Evolutionary conservation across 2,888 invertebrate genomes (phyloP).

Genomic region (Acanthacorydalis orientalis): DNA sequence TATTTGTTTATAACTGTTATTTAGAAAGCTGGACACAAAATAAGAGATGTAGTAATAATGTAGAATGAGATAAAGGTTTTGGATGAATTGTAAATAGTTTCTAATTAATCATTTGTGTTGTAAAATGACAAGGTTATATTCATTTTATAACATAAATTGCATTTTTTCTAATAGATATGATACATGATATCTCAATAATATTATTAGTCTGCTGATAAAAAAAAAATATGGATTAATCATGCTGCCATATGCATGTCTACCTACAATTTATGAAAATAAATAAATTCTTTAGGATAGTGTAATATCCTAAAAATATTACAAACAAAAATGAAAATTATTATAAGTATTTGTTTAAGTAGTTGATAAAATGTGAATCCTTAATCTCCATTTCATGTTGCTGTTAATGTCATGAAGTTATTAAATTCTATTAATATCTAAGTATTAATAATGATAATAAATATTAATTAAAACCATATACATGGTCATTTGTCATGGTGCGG

Average conservation of each 20-base stretch:
- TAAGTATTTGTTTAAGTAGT: constrained; percentile 5
- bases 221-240: background rate
- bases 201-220: background rate
- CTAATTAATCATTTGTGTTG: background rate
- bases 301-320: background rate
- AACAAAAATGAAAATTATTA: background rate
- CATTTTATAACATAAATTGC: background rate
- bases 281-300: background rate
- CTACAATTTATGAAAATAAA: background rate
- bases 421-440: constrained; percentile 3
- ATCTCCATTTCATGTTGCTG: constrained; percentile 5
- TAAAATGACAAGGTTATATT: background rate
- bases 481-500: constrained; percentile 2
- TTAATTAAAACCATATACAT: background rate
- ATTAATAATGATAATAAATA: background rate
- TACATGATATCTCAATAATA: background rate
- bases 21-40: background rate
- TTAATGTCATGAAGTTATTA: constrained; percentile 6
- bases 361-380: background rate
- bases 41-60: background rate
- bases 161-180: background rate
- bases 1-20: no score
- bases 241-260: background rate
- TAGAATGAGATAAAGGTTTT: background rate
- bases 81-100: background rate